Conservation (phyloP, 1,140 invertebrate genomes). For the Caerostris extrusa region DNA sequence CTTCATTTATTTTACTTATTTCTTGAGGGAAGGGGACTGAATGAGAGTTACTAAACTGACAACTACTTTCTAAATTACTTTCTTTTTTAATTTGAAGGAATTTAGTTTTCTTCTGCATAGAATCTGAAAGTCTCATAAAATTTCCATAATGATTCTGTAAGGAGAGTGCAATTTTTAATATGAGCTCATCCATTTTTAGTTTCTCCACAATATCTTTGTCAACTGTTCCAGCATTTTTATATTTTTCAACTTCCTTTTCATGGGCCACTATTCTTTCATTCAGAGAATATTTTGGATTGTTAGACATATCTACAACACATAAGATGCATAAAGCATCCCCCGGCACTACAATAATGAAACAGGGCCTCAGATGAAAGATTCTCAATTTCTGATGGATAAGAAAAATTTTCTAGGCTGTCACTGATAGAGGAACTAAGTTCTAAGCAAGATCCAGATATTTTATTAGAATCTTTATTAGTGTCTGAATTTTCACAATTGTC, state of each 20-base stretch:
- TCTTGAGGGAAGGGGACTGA: background rate
- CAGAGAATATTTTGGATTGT: slow-evolving; percentile 37
- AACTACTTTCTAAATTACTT: background rate
- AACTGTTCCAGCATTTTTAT: background rate
- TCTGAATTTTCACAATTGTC: background rate
- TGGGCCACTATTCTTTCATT: background rate
- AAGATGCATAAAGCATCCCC: slow-evolving; percentile 58
- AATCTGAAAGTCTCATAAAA: background rate
- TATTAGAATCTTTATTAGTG: background rate
- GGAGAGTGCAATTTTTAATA: background rate
- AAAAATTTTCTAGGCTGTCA: background rate
- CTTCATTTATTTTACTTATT: background rate
- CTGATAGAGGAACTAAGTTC: background rate
- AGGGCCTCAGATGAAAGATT: background rate
- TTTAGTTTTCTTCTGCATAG: background rate
- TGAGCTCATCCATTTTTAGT: background rate
- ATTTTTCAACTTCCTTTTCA: background rate
- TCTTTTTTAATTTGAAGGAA: slow-evolving; percentile 60
- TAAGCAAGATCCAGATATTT: background rate
- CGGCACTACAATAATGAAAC: background rate
- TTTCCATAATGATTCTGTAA: background rate
- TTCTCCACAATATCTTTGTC: background rate
- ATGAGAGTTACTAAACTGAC: slow-evolving; percentile 21
- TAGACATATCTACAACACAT: slow-evolving; percentile 41
- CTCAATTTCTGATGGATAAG: background rate